Conservation (phyloP, 2,113 vertebrate genomes). For the Takifugu bimaculatus region DNA sequence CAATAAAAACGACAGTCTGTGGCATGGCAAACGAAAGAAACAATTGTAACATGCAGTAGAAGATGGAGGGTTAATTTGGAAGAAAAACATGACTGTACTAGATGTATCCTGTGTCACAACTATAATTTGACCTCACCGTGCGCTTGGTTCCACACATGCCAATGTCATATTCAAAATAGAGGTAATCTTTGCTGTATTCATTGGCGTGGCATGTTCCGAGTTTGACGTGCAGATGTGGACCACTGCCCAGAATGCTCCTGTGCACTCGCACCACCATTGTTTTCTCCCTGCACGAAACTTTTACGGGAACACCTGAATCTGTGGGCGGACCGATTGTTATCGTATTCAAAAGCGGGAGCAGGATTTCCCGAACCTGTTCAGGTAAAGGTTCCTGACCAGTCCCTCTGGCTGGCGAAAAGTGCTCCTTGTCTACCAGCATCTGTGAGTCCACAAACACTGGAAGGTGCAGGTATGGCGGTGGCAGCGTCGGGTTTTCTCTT, state of each 20-base stretch:
- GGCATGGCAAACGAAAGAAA: not conserved
- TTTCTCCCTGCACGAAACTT: slow-evolving; percentile 36
- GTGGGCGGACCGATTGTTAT: not conserved
- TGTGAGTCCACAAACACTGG: slow-evolving; percentile 56
- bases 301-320: slow-evolving; percentile 7
- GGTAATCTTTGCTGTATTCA: slow-evolving; percentile 13
- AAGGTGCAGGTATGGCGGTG: slow-evolving; percentile 45
- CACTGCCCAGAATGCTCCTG: slow-evolving; percentile 29
- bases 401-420: slow-evolving; percentile 41
- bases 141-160: slow-evolving; percentile 57
- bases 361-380: slow-evolving; percentile 20
- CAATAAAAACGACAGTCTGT: not conserved
- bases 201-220: slow-evolving; percentile 61
- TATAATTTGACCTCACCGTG: slow-evolving; percentile 3
- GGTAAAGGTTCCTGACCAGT: slow-evolving; percentile 45
- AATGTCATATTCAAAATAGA: slow-evolving; percentile 59
- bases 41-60: too few relatives aligned
- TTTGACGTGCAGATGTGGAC: slow-evolving; percentile 7
- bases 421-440: slow-evolving; percentile 45
- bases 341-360: slow-evolving; percentile 34
- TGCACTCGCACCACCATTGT: slow-evolving; percentile 62
- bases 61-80: too few relatives aligned
- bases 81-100: not conserved
- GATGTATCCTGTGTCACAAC: too few relatives aligned
- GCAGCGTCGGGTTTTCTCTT: not conserved